phyloP scores from a whole-genome alignment of 1,140 invertebrate species.

The Protaetia brevitarsis region DNA sequence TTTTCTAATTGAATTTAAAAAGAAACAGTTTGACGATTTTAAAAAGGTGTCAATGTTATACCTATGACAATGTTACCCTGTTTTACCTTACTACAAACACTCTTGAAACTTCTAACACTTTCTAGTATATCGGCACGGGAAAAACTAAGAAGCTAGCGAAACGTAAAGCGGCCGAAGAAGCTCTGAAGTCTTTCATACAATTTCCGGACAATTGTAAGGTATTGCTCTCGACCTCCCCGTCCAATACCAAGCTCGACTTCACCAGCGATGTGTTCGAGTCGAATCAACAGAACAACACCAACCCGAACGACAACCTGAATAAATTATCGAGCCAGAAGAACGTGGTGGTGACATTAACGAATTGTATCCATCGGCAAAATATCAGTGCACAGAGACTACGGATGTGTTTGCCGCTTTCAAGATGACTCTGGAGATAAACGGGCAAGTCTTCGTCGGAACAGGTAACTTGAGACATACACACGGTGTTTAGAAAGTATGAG shows the following conservation, averaged over 20 bases:
- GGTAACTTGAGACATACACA: too few species aligned
- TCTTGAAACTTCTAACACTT: too few species aligned
- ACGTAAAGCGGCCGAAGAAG: conserved; percentile 71
- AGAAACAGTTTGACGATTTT: too few species aligned
- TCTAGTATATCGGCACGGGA: conserved; percentile 68
- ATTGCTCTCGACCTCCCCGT: conserved; percentile 45
- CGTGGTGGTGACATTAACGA: conserved; percentile 84
- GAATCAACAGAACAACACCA: conserved; percentile 14
- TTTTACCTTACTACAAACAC: too few species aligned
- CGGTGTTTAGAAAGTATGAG: too few species aligned
- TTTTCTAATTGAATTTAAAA: too few species aligned
- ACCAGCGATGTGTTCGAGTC: conserved; percentile 62
- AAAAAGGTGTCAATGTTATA: too few species aligned
- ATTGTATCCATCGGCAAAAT: conserved; percentile 75
- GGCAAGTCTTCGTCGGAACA: conserved; percentile 74
- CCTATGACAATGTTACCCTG: too few species aligned
- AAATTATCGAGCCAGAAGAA: conserved; percentile 30
- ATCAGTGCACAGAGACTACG: conserved; percentile 69
- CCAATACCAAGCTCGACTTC: conserved; percentile 60
- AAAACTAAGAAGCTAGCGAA: conserved; percentile 78
- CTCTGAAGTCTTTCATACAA: conserved; percentile 76
- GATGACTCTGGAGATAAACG: conserved; percentile 74
- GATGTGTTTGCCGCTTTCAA: conserved; percentile 74
- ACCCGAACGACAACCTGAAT: not conserved
- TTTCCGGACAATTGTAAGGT: conserved; percentile 59